Base-by-base conservation (phyloP, 2,888 invertebrate genomes). In the Listrodromus nycthemerus region DNA sequence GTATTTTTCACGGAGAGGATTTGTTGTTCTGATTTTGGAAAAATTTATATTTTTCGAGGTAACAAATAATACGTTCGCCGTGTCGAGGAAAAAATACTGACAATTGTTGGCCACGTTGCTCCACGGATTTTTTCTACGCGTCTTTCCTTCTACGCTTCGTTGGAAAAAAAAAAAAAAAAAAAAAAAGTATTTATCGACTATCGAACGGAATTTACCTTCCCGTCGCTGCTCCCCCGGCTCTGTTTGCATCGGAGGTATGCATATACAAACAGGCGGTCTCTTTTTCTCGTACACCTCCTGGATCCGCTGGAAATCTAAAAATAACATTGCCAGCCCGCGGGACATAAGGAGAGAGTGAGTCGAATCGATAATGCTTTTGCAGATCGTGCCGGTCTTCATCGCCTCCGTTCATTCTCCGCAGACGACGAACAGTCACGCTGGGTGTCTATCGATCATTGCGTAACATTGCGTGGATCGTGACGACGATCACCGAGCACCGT, bases 301-400 rank as follows among this genome's bases (percentile, higher is more conserved):
- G 33, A 71, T 73, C 71, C 77, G 61, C 69, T 78, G 78, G 78
- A 79, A 82, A 74, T 74, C 78, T 82, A 74, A 82, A 78, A 78
- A 78, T 82, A 82, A 74, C 63, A 30, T 55, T 55, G 63, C 58
- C 55, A 52, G 52, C n/a, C 69, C 30, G 58, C 21, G 71, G 63
- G 73, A 78, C 37, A 61, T 50, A 63, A 63, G 71, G 66, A 76
- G 48, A 41, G 55, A 76, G 77, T 48, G 27, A 37, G 66, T 80
- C 48, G 50, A 82, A 82, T 82, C 82, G 77, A 82, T 77, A 67
- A 67, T 77, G 58, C 77, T 24, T 67, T 41, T 73, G 13, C 21
- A 71, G 66, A 61, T 67, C 71, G 48, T 50, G 67, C 61, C 41
- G 33, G 61, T 65, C 55, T 76, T 58, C 41, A 52, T 24, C 55